phyloP scores from a whole-genome alignment of 35 echinoderm and acorn worm genomes.

The Ptychodera flava region DNA sequence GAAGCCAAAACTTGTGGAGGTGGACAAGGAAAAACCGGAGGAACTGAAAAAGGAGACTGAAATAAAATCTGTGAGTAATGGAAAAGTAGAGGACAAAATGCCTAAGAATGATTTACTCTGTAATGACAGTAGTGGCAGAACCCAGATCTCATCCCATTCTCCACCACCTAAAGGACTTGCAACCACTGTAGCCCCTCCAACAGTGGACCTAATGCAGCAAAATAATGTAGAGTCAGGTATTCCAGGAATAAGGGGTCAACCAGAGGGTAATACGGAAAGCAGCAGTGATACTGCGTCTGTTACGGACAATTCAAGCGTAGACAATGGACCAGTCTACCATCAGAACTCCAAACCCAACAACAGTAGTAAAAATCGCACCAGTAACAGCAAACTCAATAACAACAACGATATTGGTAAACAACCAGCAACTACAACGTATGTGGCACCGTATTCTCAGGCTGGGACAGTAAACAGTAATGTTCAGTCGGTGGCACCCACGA shows the following conservation, averaged over 20 bases:
- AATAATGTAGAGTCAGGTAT: not conserved
- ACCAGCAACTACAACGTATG: not conserved
- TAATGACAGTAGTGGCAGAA: not conserved
- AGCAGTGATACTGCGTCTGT: slow-evolving; percentile 98
- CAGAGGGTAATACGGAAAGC: slow-evolving; percentile 46
- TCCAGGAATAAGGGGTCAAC: slow-evolving; percentile 14
- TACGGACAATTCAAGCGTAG: slow-evolving; percentile 95
- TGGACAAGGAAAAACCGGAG: too few species aligned
- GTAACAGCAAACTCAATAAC: not conserved
- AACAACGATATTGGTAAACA: not conserved
- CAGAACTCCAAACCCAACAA: not conserved
- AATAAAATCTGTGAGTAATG: not conserved
- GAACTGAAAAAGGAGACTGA: not conserved
- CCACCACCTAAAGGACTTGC: not conserved
- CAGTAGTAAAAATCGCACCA: not conserved
- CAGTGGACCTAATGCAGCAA: not conserved
- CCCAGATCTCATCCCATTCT: too few species aligned
- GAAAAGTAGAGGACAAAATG: not conserved
- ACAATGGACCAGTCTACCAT: slow-evolving; percentile 51
- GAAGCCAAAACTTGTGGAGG: not conserved
- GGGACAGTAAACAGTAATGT: not conserved
- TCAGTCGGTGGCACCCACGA: not conserved
- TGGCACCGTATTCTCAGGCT: not conserved
- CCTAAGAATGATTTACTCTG: not conserved
- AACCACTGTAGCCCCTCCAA: not conserved